Evolutionary conservation across 1,140 invertebrate species (phyloP).

Genomic region (Dinoponera quadriceps): DNA sequence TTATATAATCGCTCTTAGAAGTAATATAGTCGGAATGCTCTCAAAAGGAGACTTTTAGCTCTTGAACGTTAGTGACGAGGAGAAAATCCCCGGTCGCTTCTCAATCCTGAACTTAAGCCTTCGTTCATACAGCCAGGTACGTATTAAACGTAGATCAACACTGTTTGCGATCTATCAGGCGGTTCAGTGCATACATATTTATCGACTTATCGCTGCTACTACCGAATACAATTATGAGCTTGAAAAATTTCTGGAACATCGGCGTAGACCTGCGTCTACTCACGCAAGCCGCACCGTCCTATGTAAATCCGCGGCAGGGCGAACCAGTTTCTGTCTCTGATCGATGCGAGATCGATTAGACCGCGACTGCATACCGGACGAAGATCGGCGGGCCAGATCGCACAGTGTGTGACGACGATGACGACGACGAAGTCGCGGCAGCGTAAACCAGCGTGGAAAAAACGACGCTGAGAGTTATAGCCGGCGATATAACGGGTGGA

Average conservation of each 20-base stretch:
- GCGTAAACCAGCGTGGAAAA: conserved; percentile 68
- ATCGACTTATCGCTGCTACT: conserved; percentile 24
- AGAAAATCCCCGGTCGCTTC: not conserved
- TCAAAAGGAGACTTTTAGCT: not conserved
- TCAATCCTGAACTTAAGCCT: too few relatives aligned
- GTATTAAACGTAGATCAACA: conserved; percentile 33
- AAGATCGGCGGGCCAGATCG: conserved; percentile 51
- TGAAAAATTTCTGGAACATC: conserved; percentile 31
- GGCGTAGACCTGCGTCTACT: conserved; percentile 28
- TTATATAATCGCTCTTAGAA: too few relatives aligned
- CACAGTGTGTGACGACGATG: conserved; percentile 44
- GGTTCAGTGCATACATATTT: conserved; percentile 36
- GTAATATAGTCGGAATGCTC: not conserved
- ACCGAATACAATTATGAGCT: conserved; percentile 41
- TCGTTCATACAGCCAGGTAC: too few relatives aligned
- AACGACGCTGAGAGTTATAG: conserved; percentile 70
- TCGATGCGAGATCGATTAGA: conserved; percentile 32
- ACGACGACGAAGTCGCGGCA: conserved; percentile 64
- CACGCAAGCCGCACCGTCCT: conserved; percentile 10
- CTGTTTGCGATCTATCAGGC: conserved; percentile 10
- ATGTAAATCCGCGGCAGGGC: conserved; percentile 38
- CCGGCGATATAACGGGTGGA: conserved; percentile 64
- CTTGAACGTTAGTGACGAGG: conserved; percentile 3
- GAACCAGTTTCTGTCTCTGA: conserved; percentile 55
- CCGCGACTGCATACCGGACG: conserved; percentile 8